Percentiles rank a stretch among this genome's conserved stretches.
These are phyloP conservation scores for Athalia cordata DNA, from an alignment of 2,888 invertebrate genomes.

Conservation along the genomic window DNA sequence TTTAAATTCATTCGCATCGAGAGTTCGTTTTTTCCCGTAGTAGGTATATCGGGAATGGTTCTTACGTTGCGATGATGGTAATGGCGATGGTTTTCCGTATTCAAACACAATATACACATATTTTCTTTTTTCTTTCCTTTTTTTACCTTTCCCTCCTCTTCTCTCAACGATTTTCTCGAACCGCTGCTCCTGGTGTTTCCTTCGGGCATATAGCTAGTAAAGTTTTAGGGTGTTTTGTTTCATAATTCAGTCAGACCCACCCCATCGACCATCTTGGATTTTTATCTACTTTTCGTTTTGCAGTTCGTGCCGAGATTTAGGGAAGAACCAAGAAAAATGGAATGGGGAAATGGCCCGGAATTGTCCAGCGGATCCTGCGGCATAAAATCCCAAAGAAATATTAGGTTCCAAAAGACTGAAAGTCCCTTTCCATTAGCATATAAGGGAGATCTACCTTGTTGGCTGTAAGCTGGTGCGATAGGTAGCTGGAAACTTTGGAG, in stretches of 20 bases:
- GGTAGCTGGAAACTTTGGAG: too few relatives aligned
- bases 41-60: too few relatives aligned
- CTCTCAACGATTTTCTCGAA: not conserved
- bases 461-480: too few relatives aligned
- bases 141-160: not conserved
- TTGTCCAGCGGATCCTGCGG: not conserved
- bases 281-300: constrained; percentile 44
- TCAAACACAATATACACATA: too few relatives aligned
- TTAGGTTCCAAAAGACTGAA: too few relatives aligned
- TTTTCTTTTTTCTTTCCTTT: too few relatives aligned
- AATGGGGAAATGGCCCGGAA: constrained; percentile 14
- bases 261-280: constrained; percentile 60
- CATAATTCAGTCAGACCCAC: constrained; percentile 63
- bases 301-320: constrained; percentile 36
- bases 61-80: too few relatives aligned
- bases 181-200: not conserved
- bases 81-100: too few relatives aligned
- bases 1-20: constrained; percentile 32
- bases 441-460: too few relatives aligned
- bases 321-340: not conserved
- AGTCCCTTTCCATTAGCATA: too few relatives aligned
- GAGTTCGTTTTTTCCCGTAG: not conserved
- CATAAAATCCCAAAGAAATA: too few relatives aligned
- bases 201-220: not conserved
- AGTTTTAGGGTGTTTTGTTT: constrained; percentile 55